Percentiles rank a stretch among this genome's conserved stretches.
Evolutionary conservation across 2,113 vertebrate genomes (phyloP).

Genomic region (Athene cunicularia): DNA sequence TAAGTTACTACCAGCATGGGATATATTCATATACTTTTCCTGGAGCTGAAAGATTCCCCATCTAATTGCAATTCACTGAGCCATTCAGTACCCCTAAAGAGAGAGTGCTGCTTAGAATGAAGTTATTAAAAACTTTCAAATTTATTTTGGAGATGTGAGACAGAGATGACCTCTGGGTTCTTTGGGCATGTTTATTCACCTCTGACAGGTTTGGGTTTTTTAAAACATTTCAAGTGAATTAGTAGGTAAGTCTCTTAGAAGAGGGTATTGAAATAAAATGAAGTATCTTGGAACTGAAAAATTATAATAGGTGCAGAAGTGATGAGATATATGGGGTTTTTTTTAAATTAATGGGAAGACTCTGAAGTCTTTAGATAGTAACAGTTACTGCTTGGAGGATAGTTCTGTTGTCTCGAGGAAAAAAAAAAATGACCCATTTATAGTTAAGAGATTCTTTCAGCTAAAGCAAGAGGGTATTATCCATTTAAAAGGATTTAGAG

Average conservation of each 20-base stretch:
- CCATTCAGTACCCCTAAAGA: conserved; percentile 32
- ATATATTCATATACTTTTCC: conserved; percentile 24
- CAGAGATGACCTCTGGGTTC: conserved; percentile 11
- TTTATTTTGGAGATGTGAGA: conserved; percentile 9
- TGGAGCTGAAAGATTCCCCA: conserved; percentile 32
- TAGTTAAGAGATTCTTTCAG: conserved; percentile 4
- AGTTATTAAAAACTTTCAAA: conserved; percentile 37
- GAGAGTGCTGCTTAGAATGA: neutral
- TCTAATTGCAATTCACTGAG: conserved; percentile 57
- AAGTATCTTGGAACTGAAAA: conserved; percentile 14
- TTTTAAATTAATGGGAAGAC: conserved; percentile 48
- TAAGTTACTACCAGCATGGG: conserved; percentile 51
- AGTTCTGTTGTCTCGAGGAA: conserved; percentile 19
- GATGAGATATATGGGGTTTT: neutral
- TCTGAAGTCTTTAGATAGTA: conserved; percentile 22
- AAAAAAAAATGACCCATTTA: conserved; percentile 6
- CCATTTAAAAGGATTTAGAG: neutral
- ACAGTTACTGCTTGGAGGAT: conserved; percentile 10
- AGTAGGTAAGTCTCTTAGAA: conserved; percentile 2
- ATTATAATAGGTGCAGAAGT: conserved; percentile 8
- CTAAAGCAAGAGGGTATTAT: neutral
- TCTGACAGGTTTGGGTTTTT: neutral
- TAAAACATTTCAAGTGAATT: conserved; percentile 21
- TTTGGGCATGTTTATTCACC: neutral
- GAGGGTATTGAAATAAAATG: conserved; percentile 3